These are phyloP conservation scores for Semotilus atromaculatus DNA, from an alignment of 2,797 vertebrate genomes.

Conservation along the genomic window DNA sequence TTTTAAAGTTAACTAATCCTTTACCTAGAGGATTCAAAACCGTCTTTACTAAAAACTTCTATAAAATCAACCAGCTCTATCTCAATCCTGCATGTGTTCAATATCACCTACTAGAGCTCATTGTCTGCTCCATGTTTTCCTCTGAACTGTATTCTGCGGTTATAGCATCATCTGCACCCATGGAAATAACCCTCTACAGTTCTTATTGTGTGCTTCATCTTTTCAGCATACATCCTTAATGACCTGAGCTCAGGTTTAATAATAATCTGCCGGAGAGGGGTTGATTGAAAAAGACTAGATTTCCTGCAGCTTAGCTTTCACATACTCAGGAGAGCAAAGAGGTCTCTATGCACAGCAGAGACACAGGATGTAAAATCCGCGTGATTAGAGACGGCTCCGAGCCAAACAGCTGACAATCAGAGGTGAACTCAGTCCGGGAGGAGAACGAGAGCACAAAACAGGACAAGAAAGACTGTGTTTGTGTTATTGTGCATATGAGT, in stretches of 20 bases:
- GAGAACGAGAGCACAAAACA: neutral
- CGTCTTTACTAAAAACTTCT: neutral
- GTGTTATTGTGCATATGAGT: conserved; percentile 24
- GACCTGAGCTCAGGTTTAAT: conserved; percentile 49
- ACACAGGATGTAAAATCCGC: conserved; percentile 44
- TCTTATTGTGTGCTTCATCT: conserved; percentile 27
- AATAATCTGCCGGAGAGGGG: conserved; percentile 43
- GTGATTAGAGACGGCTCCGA: conserved; percentile 53
- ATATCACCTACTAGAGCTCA: neutral
- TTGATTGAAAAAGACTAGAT: conserved; percentile 54
- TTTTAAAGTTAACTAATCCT: too few species aligned
- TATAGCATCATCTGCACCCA: conserved; percentile 6
- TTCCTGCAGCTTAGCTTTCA: conserved; percentile 47
- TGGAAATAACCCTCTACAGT: conserved; percentile 21
- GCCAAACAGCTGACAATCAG: conserved; percentile 57
- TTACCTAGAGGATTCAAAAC: neutral
- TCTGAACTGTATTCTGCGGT: conserved; percentile 1
- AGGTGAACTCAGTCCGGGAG: conserved; percentile 26
- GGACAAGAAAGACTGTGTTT: conserved; percentile 11
- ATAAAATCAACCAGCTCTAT: neutral
- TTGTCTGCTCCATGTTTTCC: neutral
- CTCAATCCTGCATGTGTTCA: neutral
- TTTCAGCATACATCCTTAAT: conserved; percentile 50
- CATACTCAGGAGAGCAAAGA: conserved; percentile 48
- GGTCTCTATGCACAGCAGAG: conserved; percentile 41